These are phyloP conservation scores for Struthidea cinerea DNA, from an alignment of 2,113 vertebrate species.

Conservation along the genomic window DNA sequence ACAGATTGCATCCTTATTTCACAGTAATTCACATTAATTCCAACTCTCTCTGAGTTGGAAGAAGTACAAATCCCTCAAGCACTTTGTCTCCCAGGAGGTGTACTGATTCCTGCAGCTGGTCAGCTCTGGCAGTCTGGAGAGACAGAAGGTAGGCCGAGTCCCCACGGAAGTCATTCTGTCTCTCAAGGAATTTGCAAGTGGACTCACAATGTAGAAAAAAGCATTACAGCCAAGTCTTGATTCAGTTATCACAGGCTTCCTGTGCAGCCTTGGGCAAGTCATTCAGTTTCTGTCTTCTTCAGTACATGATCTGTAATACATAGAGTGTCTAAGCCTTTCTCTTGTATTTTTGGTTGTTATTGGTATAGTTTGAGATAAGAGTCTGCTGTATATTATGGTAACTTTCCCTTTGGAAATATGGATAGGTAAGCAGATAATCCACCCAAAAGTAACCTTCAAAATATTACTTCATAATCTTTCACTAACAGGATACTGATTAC, in stretches of 20 bases:
- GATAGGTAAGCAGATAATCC: background rate
- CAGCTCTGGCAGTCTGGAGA: slow-evolving; percentile 23
- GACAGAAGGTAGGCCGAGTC: slow-evolving; percentile 13
- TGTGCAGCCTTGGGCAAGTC: background rate
- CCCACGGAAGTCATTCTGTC: background rate
- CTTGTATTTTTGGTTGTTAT: background rate
- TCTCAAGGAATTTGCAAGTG: slow-evolving; percentile 13
- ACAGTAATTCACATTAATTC: slow-evolving; percentile 29
- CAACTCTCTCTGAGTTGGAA: background rate
- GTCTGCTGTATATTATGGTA: background rate
- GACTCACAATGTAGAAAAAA: background rate
- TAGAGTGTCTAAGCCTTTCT: background rate
- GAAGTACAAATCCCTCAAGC: slow-evolving; percentile 29
- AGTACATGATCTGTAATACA: background rate
- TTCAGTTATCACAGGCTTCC: background rate
- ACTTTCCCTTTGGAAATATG: background rate
- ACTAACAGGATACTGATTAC: background rate
- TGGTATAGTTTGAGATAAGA: background rate
- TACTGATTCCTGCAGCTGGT: slow-evolving; percentile 20
- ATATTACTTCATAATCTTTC: background rate
- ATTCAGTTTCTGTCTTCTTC: background rate
- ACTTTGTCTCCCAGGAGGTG: slow-evolving; percentile 3
- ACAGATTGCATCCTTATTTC: slow-evolving; percentile 40
- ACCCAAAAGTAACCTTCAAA: background rate
- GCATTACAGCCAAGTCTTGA: background rate